phyloP scores from a whole-genome alignment of 23 tunicate genomes.

The Styela clava region DNA sequence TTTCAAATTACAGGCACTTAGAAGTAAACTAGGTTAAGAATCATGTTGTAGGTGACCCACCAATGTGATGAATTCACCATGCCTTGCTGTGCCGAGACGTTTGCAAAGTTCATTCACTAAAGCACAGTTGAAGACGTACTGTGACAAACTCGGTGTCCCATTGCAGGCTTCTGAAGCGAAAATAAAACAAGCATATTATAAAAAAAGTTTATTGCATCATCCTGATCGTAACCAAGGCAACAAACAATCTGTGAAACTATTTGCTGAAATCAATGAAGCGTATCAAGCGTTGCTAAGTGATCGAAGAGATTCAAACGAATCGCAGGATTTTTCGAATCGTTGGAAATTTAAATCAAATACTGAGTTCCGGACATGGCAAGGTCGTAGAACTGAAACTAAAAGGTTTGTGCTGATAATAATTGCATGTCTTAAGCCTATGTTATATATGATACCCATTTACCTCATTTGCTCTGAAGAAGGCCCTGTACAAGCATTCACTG shows the following conservation, averaged over 20 bases:
- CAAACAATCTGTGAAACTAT: conserved; percentile 34
- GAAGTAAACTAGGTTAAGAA: too few species aligned
- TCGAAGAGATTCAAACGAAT: conserved; percentile 8
- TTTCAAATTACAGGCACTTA: too few species aligned
- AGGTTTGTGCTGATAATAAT: too few species aligned
- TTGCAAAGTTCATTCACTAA: conserved; percentile 14
- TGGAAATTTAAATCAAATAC: conserved; percentile 19
- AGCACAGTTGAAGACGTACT: conserved; percentile 52
- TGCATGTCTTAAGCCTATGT: too few species aligned
- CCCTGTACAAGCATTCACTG: too few species aligned
- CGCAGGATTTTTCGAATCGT: conserved; percentile 25
- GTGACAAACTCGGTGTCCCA: conserved; percentile 67
- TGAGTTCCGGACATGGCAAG: conserved; percentile 11
- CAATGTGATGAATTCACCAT: not conserved
- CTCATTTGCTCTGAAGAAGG: too few species aligned
- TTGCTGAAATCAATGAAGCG: conserved; percentile 77
- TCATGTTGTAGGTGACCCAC: too few species aligned
- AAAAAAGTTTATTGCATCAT: conserved; percentile 51
- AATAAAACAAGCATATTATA: conserved; percentile 81
- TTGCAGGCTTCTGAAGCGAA: conserved; percentile 59
- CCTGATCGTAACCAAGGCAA: conserved; percentile 65
- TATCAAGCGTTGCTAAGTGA: conserved; percentile 62
- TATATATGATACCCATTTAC: too few species aligned
- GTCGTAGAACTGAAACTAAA: not conserved
- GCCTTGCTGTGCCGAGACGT: conserved; percentile 16